Percentiles rank a stretch among this genome's conserved stretches.
Evolutionary conservation across 2,888 invertebrate genomes (phyloP).

Genomic region (Eupeodes luniger): DNA sequence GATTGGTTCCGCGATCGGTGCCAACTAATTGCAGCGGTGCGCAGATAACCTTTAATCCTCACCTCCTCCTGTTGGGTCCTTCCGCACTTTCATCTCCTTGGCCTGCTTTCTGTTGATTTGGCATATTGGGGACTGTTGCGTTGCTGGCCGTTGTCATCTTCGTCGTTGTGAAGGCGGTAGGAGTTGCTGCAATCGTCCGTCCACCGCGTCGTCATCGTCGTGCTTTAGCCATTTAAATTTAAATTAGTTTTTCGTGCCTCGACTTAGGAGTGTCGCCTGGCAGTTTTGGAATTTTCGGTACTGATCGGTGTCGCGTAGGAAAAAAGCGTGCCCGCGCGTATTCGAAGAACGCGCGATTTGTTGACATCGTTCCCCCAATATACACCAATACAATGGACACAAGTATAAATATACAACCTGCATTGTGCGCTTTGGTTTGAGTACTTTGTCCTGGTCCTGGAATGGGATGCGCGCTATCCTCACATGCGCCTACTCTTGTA

Average conservation of each 20-base stretch:
- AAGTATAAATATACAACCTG: slow-evolving; percentile 43
- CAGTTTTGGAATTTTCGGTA: slow-evolving; percentile 71
- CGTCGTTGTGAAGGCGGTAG: background rate
- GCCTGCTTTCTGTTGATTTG: slow-evolving; percentile 12
- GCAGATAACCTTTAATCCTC: slow-evolving; percentile 75
- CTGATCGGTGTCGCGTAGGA: slow-evolving; percentile 50
- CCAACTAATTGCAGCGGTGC: slow-evolving; percentile 75
- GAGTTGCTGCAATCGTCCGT: slow-evolving; percentile 12
- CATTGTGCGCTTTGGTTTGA: slow-evolving; percentile 42
- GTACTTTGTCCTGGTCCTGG: slow-evolving; percentile 42
- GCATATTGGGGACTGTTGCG: background rate
- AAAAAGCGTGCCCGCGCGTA: slow-evolving; percentile 73
- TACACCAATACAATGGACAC: slow-evolving; percentile 16
- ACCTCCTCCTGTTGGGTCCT: slow-evolving; percentile 55
- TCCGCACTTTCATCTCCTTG: slow-evolving; percentile 38
- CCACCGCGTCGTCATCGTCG: slow-evolving; percentile 63
- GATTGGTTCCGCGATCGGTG: slow-evolving; percentile 76
- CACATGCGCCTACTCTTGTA: background rate
- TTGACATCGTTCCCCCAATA: slow-evolving; percentile 57
- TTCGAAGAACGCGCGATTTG: slow-evolving; percentile 74
- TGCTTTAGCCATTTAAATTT: slow-evolving; percentile 81
- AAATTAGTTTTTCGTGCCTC: slow-evolving; percentile 82
- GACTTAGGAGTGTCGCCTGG: slow-evolving; percentile 74
- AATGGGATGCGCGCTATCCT: slow-evolving; percentile 1
- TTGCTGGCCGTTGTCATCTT: no score